These are phyloP conservation scores for Cistogaster globosa DNA, from an alignment of 2,888 invertebrate genomes.

Conservation along the genomic window DNA sequence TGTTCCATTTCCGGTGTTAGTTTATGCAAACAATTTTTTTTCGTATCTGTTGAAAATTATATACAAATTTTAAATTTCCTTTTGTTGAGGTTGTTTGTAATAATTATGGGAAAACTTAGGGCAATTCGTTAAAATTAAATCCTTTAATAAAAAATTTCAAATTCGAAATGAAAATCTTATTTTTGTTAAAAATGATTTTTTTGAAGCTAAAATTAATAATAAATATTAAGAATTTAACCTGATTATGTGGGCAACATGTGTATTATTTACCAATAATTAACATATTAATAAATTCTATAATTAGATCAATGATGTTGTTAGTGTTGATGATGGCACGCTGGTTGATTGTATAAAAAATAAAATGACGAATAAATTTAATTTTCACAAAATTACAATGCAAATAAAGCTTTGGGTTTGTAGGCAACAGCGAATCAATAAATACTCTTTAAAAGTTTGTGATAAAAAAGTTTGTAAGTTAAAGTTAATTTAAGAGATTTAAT, in stretches of 20 bases:
- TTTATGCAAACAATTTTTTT: constrained; percentile 26
- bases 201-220: constrained; percentile 4
- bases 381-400: too few relatives aligned
- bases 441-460: too few relatives aligned
- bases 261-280: constrained; percentile 53
- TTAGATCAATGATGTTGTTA: constrained; percentile 13
- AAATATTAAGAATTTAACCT: constrained; percentile 6
- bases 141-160: not conserved
- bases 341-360: constrained; percentile 6
- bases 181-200: constrained; percentile 4
- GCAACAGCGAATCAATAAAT: too few relatives aligned
- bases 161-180: constrained; percentile 26
- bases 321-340: not conserved
- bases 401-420: too few relatives aligned
- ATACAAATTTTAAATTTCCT: constrained; percentile 55
- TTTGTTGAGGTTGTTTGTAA: constrained; percentile 33
- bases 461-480: too few relatives aligned
- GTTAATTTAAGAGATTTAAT: too few relatives aligned
- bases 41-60: constrained; percentile 39
- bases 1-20: constrained; percentile 58
- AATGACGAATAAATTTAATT: not conserved
- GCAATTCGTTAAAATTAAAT: not conserved
- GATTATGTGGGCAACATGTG: constrained; percentile 21
- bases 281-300: constrained; percentile 59
- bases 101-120: constrained; percentile 16